A percentile compares a stretch with the other conserved stretches of the same genome.
These are phyloP conservation scores for Ianthella basta DNA, from an alignment of 37 sponge, comb jelly and placozoan genomes.

Conservation along the genomic window DNA sequence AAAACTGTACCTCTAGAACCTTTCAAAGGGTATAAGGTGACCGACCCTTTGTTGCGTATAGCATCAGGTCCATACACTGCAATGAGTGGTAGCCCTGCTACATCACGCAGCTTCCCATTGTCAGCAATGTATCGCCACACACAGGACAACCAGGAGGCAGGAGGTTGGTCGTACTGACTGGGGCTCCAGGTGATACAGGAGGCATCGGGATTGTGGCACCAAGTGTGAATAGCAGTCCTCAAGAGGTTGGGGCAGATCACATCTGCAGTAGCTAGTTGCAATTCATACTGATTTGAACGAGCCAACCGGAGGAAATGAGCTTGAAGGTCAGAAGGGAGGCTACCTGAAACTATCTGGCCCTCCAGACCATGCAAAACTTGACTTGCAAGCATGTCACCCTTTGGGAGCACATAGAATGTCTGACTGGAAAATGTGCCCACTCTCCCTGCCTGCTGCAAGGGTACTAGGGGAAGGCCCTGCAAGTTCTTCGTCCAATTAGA, in stretches of 20 bases:
- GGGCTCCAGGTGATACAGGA: slow-evolving; percentile 34
- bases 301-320: not conserved
- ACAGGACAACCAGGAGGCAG: slow-evolving; percentile 38
- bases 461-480: slow-evolving; percentile 43
- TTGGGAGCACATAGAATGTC: slow-evolving; percentile 19
- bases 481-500: not conserved
- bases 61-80: slow-evolving; percentile 2
- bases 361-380: slow-evolving; percentile 6
- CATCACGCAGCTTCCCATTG: not conserved
- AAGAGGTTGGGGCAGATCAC: slow-evolving; percentile 32
- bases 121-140: slow-evolving; percentile 53
- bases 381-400: not conserved
- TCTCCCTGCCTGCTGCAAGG: not conserved
- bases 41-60: not conserved
- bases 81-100: slow-evolving; percentile 34
- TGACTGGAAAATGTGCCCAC: not conserved
- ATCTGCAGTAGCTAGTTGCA: slow-evolving; percentile 24
- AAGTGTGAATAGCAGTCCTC: slow-evolving; percentile 28
- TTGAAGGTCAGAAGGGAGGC: not conserved
- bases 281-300: not conserved
- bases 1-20: not conserved
- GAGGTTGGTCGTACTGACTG: slow-evolving; percentile 37
- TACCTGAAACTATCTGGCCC: not conserved
- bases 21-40: not conserved
- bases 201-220: slow-evolving; percentile 26